Evolutionary conservation across 2,113 vertebrate genomes (phyloP).

Genomic region (Oenanthe oenanthe): DNA sequence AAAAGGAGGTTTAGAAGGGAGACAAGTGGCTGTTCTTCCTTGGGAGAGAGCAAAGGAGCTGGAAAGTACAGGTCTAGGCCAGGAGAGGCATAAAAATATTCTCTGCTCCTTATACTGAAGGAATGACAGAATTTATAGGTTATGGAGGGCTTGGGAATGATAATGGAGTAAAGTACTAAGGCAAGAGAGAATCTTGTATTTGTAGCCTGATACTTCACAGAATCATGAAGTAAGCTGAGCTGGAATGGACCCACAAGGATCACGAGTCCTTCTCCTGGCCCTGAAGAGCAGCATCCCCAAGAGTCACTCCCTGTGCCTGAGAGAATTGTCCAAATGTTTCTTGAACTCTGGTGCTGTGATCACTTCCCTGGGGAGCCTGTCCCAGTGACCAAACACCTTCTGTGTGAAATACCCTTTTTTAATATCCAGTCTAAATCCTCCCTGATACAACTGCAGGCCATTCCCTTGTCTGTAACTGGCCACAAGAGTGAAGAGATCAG

Average conservation of each 20-base stretch:
- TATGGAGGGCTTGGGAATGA: neutral
- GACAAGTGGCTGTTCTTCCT: fast-evolving
- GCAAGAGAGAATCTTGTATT: neutral
- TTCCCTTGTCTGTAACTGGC: fast-evolving
- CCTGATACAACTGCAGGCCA: neutral
- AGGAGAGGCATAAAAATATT: neutral
- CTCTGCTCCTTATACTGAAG: neutral
- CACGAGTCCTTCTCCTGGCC: neutral
- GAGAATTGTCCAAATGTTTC: neutral
- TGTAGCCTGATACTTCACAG: neutral
- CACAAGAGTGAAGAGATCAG: neutral
- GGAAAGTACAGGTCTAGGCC: neutral
- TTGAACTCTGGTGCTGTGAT: neutral
- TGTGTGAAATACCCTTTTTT: neutral
- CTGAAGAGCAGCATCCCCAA: neutral
- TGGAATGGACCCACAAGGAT: neutral
- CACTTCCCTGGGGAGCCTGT: neutral
- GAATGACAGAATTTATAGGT: neutral
- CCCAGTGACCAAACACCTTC: neutral
- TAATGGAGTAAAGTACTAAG: neutral
- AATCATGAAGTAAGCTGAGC: too few relatives aligned
- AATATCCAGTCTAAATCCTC: neutral
- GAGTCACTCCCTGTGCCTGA: too few relatives aligned
- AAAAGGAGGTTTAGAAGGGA: neutral
- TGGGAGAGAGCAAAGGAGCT: neutral